phyloP scores from a whole-genome alignment of 2,797 vertebrate genomes.

The Artibeus jamaicensis region DNA sequence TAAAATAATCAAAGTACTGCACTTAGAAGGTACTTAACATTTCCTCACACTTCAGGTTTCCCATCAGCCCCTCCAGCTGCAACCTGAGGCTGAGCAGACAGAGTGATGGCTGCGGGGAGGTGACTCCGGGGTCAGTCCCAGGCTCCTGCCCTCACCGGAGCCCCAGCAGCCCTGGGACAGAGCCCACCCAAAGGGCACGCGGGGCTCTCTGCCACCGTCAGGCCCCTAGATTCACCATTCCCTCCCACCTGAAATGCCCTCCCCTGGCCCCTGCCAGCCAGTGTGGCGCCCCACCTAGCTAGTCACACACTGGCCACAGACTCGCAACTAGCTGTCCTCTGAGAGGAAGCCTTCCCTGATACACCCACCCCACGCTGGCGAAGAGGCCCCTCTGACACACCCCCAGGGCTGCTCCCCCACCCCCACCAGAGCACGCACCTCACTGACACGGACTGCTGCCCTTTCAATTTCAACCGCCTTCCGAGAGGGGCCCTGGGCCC shows the following conservation, averaged over 20 bases:
- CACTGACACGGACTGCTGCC: background rate
- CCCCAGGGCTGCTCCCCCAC: background rate
- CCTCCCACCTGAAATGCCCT: background rate
- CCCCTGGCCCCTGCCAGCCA: background rate
- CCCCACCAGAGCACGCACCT: background rate
- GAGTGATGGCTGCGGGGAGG: background rate
- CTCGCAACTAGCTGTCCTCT: background rate
- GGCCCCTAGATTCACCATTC: background rate
- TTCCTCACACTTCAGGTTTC: background rate
- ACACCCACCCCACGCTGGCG: too few species aligned
- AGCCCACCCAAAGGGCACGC: background rate
- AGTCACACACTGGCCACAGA: background rate
- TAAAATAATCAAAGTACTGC: conserved; percentile 70
- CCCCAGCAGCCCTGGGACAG: background rate
- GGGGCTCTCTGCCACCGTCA: background rate
- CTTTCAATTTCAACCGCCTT: background rate
- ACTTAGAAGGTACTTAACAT: conserved; percentile 43
- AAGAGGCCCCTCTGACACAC: background rate
- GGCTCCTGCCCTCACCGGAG: background rate
- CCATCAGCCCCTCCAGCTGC: conserved; percentile 13
- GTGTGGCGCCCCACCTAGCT: fast-evolving
- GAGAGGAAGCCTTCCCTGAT: background rate
- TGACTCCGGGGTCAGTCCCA: fast-evolving
- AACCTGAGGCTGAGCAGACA: background rate
- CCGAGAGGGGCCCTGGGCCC: background rate